Conservation (phyloP, 2,888 invertebrate genomes). For the Oxycera nigricornis region DNA sequence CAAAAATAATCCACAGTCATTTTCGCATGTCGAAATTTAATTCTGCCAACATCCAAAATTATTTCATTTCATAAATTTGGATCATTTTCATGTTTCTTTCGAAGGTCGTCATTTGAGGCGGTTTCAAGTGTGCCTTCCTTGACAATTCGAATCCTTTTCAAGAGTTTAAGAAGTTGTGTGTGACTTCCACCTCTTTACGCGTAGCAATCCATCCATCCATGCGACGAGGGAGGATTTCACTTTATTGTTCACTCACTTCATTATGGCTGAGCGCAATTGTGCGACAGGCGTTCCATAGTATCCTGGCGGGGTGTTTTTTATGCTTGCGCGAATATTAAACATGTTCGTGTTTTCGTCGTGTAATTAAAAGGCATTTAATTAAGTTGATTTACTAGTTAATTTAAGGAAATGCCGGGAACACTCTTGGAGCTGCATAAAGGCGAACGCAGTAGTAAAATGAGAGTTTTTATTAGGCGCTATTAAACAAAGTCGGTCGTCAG, state of each 20-base stretch:
- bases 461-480: too few species aligned
- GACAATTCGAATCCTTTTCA: background rate
- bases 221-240: background rate
- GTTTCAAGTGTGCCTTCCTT: background rate
- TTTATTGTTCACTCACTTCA: background rate
- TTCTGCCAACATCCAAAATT: slow-evolving; percentile 7
- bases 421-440: too few species aligned
- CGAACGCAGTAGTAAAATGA: too few species aligned
- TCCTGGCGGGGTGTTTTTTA: background rate
- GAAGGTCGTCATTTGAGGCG: background rate
- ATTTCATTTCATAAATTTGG: slow-evolving; percentile 24
- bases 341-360: background rate
- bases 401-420: too few species aligned
- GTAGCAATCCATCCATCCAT: background rate
- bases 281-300: background rate
- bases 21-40: slow-evolving; percentile 34
- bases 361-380: slow-evolving; percentile 29
- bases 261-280: background rate
- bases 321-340: background rate
- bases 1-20: background rate
- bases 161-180: background rate
- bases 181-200: background rate
- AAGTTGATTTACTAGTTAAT: slow-evolving; percentile 16
- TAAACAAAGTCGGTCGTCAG: too few species aligned
- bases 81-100: background rate